A percentile compares a stretch with the other conserved stretches of the same genome.
Evolutionary conservation across 2,888 invertebrate species (phyloP).

Genomic region (Aspidapion aeneum): DNA sequence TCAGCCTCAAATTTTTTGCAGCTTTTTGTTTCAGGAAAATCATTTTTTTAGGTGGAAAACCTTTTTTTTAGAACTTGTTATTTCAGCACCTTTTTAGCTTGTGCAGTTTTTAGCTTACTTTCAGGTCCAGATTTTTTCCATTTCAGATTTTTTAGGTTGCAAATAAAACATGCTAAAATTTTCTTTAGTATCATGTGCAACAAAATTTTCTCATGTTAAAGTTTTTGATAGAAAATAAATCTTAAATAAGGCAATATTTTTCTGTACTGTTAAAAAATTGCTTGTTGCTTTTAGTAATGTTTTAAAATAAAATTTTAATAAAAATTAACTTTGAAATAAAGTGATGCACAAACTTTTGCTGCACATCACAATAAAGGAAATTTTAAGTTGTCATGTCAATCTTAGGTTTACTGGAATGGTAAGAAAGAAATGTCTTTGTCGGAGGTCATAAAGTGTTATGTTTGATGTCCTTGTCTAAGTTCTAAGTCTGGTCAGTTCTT

Average conservation of each 20-base stretch:
- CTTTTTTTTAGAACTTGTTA: no score
- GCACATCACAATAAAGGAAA: neutral
- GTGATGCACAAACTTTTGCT: neutral
- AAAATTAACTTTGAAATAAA: no score
- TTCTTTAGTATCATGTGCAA: neutral
- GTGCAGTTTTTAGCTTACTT: neutral
- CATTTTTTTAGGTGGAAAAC: no score
- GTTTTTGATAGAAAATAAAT: neutral
- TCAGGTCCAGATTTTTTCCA: neutral
- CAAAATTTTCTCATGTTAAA: neutral
- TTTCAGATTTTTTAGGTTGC: neutral
- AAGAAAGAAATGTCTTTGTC: no score
- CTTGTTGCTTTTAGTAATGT: no score
- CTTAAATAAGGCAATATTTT: no score
- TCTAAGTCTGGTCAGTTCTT: no score
- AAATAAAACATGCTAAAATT: neutral
- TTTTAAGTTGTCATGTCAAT: neutral
- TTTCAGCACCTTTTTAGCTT: neutral
- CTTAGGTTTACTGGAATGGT: neutral
- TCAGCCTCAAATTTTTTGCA: neutral
- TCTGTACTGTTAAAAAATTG: no score
- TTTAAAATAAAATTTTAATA: no score
- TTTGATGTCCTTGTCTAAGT: no score
- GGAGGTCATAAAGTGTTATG: no score
- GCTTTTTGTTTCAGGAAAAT: neutral